Base-by-base conservation (phyloP, 1,140 invertebrate species). In the Halesus radiatus region DNA sequence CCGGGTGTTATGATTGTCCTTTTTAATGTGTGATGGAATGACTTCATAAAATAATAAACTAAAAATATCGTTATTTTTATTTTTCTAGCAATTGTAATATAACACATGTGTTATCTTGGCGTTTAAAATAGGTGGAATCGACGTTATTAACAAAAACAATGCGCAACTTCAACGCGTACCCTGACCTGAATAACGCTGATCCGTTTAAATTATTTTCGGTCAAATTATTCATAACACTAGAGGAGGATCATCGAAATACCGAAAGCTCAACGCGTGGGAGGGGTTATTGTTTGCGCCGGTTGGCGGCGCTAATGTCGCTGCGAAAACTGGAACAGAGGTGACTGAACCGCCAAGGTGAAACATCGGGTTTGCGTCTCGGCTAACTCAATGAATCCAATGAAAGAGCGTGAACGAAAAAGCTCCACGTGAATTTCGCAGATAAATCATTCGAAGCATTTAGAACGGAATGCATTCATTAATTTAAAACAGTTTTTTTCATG, bases 281-380 rank as follows among this genome's bases (percentile, higher is more conserved):
- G 50, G 37, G 37, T 23, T 29, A 52, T 37, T 45, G 73, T 76
- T 75, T 29, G 56, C 37, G 22, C 23, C 74, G 74, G 20, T 3
- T 23, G 74, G 74, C 60, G 74, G 74, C 74, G 74, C 74, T 76
- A 76, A 64, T 76, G 56, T 76, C 56, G 53, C 56, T 13, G 22
- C 23, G 60, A 45, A 22, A 76, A 53, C 74, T 76, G 45, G 74
- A 76, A 58, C 74, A 76, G 74, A 76, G 74, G 74, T 76, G 26
- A 64, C 10, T 64, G 74, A 62, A 76, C 74, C 45, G 29, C 29
- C n/a, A 50, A 64, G 74, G 56, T 76, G 74, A 76, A 64, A 22
- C 37, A 23, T 29, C 45, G 74, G 73, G 74, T 76, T 76, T 76
- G 74, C 58, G 74, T 64, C 74, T 50, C 8, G 74, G 58, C n/a